phyloP scores from a whole-genome alignment of 2,797 vertebrate species.

The Morelia viridis region DNA sequence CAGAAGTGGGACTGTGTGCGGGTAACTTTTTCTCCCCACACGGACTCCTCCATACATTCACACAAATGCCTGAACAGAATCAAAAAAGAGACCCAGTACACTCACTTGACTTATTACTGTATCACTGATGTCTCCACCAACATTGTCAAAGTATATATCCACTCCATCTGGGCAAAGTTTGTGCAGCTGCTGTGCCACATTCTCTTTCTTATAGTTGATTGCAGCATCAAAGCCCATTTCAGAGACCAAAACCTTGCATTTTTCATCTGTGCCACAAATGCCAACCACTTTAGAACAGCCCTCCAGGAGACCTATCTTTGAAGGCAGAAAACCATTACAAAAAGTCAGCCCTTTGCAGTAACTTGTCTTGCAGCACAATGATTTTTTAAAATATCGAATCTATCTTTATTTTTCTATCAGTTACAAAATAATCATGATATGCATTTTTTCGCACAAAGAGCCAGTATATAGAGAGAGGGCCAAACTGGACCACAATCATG shows the following conservation, averaged over 20 bases:
- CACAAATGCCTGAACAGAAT: not conserved
- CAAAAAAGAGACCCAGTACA: not conserved
- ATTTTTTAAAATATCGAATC: not conserved
- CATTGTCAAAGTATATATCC: slow-evolving; percentile 96
- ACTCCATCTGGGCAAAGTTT: slow-evolving; percentile 85
- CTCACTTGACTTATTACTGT: slow-evolving; percentile 87
- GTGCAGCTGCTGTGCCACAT: slow-evolving; percentile 76
- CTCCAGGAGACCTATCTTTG: slow-evolving; percentile 85
- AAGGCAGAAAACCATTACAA: slow-evolving; percentile 4
- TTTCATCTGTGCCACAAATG: slow-evolving; percentile 90
- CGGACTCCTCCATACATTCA: not conserved
- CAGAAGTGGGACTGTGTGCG: not conserved
- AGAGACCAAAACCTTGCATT: slow-evolving; percentile 83
- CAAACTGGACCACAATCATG: not conserved
- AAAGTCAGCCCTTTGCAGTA: not conserved
- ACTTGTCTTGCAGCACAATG: not conserved
- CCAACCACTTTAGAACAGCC: slow-evolving; percentile 90
- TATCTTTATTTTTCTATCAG: not conserved
- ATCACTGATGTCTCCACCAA: slow-evolving; percentile 90
- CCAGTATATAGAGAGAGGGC: not conserved
- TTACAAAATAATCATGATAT: not conserved
- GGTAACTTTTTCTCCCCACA: not conserved
- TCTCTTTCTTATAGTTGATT: slow-evolving; percentile 86
- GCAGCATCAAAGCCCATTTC: slow-evolving; percentile 87
- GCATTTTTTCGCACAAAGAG: not conserved